phyloP scores from a whole-genome alignment of 1,140 invertebrate species.

The Neelides sp. region DNA sequence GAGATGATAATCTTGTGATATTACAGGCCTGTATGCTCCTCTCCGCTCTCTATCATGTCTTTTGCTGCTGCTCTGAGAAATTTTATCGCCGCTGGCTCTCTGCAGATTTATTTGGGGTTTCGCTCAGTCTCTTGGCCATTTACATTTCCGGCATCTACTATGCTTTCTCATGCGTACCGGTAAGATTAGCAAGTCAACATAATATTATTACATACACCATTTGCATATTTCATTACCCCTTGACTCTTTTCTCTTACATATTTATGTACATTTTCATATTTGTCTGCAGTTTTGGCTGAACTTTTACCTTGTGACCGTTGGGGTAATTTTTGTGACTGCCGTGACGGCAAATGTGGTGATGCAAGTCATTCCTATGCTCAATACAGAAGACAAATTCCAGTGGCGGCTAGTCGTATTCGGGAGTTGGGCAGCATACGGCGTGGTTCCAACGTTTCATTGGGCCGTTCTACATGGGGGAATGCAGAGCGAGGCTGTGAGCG shows the following conservation, averaged over 20 bases:
- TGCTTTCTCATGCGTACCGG: conserved; percentile 88
- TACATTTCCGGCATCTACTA: conserved; percentile 93
- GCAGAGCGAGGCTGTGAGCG: conserved; percentile 64
- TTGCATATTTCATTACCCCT: too few species aligned
- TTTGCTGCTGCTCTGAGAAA: conserved; percentile 77
- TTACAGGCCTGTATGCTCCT: conserved; percentile 82
- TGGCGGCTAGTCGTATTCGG: conserved; percentile 25
- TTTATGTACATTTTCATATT: too few species aligned
- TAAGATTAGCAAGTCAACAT: conserved; percentile 40
- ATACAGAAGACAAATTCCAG: conserved; percentile 33
- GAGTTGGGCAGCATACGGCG: conserved; percentile 72
- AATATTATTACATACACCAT: background rate
- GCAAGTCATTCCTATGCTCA: conserved; percentile 49
- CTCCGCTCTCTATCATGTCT: conserved; percentile 85
- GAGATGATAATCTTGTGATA: conserved; percentile 23
- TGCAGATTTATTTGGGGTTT: conserved; percentile 85
- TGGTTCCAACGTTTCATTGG: conserved; percentile 85
- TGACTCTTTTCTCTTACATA: too few species aligned
- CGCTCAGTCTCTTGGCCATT: conserved; percentile 78
- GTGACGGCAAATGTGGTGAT: too few species aligned
- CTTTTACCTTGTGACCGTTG: conserved; percentile 69
- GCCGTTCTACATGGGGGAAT: conserved; percentile 73
- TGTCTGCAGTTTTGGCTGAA: conserved; percentile 58
- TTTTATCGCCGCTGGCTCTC: conserved; percentile 76
- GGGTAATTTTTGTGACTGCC: conserved; percentile 61